phyloP scores from a whole-genome alignment of 1,140 invertebrate species.

The Trinorchestia longiramus region DNA sequence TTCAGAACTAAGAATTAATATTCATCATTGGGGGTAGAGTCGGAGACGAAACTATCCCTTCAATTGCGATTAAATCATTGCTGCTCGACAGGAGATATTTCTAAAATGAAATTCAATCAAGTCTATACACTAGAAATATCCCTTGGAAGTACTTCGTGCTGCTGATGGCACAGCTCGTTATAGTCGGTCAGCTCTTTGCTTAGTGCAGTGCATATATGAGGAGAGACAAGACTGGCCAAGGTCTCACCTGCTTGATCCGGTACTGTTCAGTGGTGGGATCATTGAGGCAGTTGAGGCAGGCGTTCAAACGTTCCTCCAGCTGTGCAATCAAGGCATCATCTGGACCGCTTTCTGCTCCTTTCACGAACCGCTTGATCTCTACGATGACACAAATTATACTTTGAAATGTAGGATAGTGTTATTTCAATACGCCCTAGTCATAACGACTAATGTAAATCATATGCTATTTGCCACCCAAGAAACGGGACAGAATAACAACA shows the following conservation, averaged over 20 bases:
- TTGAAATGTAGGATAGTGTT: no score
- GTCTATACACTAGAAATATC: no score
- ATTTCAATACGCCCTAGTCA: background rate
- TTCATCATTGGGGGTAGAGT: no score
- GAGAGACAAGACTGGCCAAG: background rate
- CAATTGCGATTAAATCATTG: no score
- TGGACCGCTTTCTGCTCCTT: slow-evolving; percentile 54
- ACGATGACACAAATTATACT: background rate
- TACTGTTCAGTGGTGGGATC: slow-evolving; percentile 36
- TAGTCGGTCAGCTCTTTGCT: background rate
- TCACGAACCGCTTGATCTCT: slow-evolving; percentile 62
- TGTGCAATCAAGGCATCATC: background rate
- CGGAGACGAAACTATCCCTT: no score
- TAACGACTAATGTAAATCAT: background rate
- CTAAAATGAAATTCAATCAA: no score
- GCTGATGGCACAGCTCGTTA: no score
- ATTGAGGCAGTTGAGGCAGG: slow-evolving; percentile 31
- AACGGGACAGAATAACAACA: slow-evolving; percentile 41
- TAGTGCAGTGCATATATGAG: background rate
- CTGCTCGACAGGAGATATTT: no score
- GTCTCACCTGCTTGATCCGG: background rate
- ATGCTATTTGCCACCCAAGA: background rate
- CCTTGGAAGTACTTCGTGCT: no score
- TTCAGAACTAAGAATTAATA: no score
- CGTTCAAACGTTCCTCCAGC: background rate